Base-by-base conservation (phyloP, 2,888 invertebrate species). In the Temnothorax ravouxi region DNA sequence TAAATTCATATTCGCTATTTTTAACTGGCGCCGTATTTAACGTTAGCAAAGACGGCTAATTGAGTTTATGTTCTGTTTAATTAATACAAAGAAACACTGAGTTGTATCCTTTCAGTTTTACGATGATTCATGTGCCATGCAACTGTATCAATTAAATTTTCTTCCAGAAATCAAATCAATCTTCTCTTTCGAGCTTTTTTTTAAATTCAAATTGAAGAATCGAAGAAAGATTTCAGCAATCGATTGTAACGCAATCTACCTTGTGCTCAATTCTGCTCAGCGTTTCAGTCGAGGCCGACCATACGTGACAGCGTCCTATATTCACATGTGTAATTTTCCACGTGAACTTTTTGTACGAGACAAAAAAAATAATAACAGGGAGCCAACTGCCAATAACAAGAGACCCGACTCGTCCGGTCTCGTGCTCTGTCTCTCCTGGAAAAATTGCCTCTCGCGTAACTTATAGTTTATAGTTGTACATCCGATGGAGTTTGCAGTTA, bases 391-490 rank as follows among this genome's bases (percentile, higher is more conserved):
- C 88, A 88, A 69, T 81, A 74, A 41, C 56, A n/a, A n/a, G 59
- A 69, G 47, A 34, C 56, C 47, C 38, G 11, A 38, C 11, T 21
- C 18, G 72, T 21, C 44, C 74, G 66, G 29, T 47, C 86, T 86
- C 81, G 81, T 52, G 29, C 62, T 52, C 79, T 67, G 59, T 79
- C 86, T 66, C 71, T 79, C 54, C 82, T 80, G 77, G 50, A 83
- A 66, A 81, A 83, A 84, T 85, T 86, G 69, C 87, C 89, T 86
- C 89, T 86, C 89, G 89, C 89, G 87, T 88, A 83, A 89, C 79
- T 85, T 79, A 75, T 82, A 83, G 52, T n/a, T n/a, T n/a, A n/a
- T n/a, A n/a, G n/a, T n/a, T n/a, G n/a, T 79, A 84, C 72, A 76
- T 62, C 83, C 34, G 54, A 34, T 71, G 64, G 71, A 81, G 61